Conservation (phyloP, 2,113 vertebrate genomes). For the Alces alces region DNA sequence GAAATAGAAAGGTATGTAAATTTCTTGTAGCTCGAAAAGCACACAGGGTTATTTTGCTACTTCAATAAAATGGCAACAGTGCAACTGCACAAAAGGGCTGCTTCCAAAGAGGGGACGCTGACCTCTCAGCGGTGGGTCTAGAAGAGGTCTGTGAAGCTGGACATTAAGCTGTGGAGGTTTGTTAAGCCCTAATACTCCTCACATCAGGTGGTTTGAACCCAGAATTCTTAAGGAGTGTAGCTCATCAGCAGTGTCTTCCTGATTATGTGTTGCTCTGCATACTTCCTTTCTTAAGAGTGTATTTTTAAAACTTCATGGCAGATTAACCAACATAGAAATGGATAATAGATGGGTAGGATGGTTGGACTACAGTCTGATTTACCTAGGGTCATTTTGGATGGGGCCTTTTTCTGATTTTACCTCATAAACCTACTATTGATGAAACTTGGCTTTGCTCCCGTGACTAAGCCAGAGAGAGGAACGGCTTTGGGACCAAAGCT, state of each 20-base stretch:
- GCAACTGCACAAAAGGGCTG: not conserved
- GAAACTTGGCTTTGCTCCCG: constrained; percentile 53
- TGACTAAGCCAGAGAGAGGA: constrained; percentile 60
- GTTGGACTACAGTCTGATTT: not conserved
- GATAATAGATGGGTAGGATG: not conserved
- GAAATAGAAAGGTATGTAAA: not conserved
- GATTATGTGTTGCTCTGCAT: not conserved
- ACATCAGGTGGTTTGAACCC: not conserved
- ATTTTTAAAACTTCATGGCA: not conserved
- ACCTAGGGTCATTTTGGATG: not conserved
- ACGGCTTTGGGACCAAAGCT: constrained; percentile 52
- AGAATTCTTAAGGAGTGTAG: not conserved
- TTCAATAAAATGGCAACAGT: not conserved
- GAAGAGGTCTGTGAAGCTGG: not conserved
- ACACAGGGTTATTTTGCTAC: not conserved
- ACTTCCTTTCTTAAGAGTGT: not conserved
- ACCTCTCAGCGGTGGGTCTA: not conserved
- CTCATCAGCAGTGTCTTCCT: constrained; percentile 3
- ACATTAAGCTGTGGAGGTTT: not conserved
- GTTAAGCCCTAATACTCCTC: not conserved
- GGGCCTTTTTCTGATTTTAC: constrained; percentile 63
- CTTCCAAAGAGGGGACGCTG: not conserved
- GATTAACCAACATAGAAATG: not conserved
- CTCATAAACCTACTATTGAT: constrained; percentile 63
- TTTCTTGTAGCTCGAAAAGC: not conserved